Evolutionary conservation across 2,888 invertebrate genomes (phyloP).

Genomic region (Heteromurus nitidus): DNA sequence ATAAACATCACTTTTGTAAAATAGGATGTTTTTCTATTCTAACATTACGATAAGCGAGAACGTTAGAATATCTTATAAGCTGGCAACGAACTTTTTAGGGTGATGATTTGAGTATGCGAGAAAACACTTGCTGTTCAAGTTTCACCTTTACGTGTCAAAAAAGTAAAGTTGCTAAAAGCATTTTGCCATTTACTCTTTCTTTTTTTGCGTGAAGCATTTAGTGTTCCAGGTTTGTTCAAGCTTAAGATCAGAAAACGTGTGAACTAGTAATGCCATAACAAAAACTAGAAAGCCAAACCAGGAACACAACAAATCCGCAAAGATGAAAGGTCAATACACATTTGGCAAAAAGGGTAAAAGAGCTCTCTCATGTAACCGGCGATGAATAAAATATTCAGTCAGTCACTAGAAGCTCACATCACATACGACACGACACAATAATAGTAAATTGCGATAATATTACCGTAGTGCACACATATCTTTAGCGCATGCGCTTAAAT

Average conservation of each 20-base stretch:
- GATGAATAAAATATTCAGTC: background rate
- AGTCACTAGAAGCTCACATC: slow-evolving; percentile 7
- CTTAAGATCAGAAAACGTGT: too few species aligned
- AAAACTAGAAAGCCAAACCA: slow-evolving; percentile 18
- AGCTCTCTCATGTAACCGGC: background rate
- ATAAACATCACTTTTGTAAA: slow-evolving; percentile 48
- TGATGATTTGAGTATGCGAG: background rate
- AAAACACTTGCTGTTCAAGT: slow-evolving; percentile 24
- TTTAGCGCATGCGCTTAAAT: slow-evolving; percentile 42
- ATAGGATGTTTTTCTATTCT: slow-evolving; percentile 32
- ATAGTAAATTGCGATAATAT: slow-evolving; percentile 35
- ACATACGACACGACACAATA: slow-evolving; percentile 15
- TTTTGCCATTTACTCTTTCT: slow-evolving; percentile 8
- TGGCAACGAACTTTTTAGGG: slow-evolving; percentile 25
- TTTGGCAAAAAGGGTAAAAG: slow-evolving; percentile 41
- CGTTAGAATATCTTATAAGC: slow-evolving; percentile 23
- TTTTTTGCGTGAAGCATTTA: background rate
- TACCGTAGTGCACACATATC: slow-evolving; percentile 12
- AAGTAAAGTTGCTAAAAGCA: slow-evolving; percentile 35
- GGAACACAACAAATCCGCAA: slow-evolving; percentile 26
- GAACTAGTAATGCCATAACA: background rate
- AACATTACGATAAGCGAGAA: slow-evolving; percentile 37
- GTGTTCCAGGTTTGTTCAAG: background rate
- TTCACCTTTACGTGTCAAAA: slow-evolving; percentile 24
- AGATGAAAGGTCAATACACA: slow-evolving; percentile 53